Conservation (phyloP, 2,797 vertebrate species). For the Pipistrellus pygmaeus region DNA sequence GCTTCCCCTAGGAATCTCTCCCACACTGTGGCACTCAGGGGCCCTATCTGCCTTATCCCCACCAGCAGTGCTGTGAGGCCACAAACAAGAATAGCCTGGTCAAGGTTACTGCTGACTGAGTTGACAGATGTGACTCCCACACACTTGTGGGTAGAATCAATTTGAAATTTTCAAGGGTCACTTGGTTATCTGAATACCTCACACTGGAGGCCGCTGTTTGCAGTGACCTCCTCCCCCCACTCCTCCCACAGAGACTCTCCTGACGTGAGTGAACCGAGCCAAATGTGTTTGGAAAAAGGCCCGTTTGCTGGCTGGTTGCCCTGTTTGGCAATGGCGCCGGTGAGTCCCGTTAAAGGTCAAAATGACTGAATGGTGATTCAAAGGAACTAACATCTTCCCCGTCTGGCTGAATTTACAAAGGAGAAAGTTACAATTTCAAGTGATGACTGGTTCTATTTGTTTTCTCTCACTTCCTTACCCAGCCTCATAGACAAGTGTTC, state of each 20-base stretch:
- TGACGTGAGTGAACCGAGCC: background rate
- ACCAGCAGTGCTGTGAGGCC: background rate
- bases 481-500: background rate
- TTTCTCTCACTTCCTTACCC: background rate
- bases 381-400: background rate
- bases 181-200: conserved; percentile 1
- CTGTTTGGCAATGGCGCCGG: background rate
- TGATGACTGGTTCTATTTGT: background rate
- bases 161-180: background rate
- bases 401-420: background rate
- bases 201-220: background rate
- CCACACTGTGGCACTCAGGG: no score
- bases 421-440: conserved; percentile 26
- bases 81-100: background rate
- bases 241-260: background rate
- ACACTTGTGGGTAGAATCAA: conserved; percentile 9
- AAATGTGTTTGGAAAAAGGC: background rate
- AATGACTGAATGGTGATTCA: background rate
- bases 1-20: background rate
- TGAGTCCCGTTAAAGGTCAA: background rate
- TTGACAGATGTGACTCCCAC: background rate
- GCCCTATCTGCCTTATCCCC: background rate
- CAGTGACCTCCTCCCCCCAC: background rate
- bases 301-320: background rate
- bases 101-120: background rate